Conservation (phyloP, 1,140 invertebrate species). For the Piezodorus guildinii region DNA sequence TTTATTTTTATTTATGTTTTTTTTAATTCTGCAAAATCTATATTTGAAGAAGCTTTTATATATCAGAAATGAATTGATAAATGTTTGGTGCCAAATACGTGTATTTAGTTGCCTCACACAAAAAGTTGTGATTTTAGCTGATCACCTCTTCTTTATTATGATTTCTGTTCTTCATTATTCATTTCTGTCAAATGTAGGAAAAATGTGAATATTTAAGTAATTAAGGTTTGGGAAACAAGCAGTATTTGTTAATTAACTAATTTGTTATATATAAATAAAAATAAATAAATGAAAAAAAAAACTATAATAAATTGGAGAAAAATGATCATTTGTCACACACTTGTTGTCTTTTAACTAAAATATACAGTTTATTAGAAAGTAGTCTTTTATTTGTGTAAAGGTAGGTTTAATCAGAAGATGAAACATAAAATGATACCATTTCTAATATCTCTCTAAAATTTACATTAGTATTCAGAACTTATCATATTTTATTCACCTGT, state of each 20-base stretch:
- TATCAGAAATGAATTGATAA: no score
- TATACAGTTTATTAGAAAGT: neutral
- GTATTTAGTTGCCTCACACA: slow-evolving; percentile 7
- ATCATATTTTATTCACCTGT: no score
- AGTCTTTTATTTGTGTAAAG: slow-evolving; percentile 3
- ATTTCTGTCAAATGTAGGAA: no score
- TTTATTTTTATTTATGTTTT: no score
- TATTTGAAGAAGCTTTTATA: no score
- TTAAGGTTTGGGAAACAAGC: slow-evolving; percentile 13
- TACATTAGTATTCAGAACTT: no score
- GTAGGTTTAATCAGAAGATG: no score
- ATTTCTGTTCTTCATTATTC: neutral
- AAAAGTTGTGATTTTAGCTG: slow-evolving; percentile 7
- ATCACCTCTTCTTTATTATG: neutral
- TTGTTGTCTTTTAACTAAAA: slow-evolving; percentile 6
- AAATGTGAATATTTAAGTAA: neutral
- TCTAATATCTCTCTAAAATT: no score
- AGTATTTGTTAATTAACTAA: slow-evolving; percentile 12
- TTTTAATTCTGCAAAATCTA: no score
- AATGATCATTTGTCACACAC: slow-evolving; percentile 2
- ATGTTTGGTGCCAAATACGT: slow-evolving; percentile 5
- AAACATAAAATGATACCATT: no score
- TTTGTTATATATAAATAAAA: slow-evolving; percentile 6
- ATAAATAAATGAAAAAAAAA: neutral
- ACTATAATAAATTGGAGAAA: neutral